These are phyloP conservation scores for Hemiscyllium ocellatum DNA, from an alignment of 2,113 vertebrate species.

Conservation along the genomic window DNA sequence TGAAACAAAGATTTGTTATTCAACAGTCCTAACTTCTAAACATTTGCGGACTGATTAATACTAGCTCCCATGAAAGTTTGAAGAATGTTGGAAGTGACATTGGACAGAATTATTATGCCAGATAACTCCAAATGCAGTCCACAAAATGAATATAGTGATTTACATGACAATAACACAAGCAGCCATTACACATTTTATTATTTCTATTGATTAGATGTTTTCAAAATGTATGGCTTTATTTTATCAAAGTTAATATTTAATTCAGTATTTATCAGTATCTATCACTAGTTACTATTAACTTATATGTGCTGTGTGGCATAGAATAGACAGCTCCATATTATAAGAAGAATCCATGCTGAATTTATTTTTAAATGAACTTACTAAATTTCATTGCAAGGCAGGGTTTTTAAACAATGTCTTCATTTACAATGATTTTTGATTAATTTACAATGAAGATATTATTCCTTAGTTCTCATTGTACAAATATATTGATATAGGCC, in stretches of 20 bases:
- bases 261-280: background rate
- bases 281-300: background rate
- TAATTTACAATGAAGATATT: background rate
- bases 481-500: background rate
- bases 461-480: background rate
- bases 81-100: background rate
- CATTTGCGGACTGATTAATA: background rate
- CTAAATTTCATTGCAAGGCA: background rate
- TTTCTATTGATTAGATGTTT: background rate
- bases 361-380: background rate
- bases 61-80: background rate
- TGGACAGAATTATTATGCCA: background rate
- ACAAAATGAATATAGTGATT: background rate
- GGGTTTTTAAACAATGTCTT: background rate
- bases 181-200: background rate
- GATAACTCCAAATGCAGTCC: background rate
- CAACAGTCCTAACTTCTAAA: background rate
- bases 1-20: background rate
- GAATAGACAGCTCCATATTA: background rate
- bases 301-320: background rate
- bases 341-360: background rate
- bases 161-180: background rate
- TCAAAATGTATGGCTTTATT: background rate
- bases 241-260: background rate
- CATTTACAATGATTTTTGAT: background rate